Evolutionary conservation across 2,113 vertebrate genomes (phyloP).

Genomic region (Pachypanchax playfairii): DNA sequence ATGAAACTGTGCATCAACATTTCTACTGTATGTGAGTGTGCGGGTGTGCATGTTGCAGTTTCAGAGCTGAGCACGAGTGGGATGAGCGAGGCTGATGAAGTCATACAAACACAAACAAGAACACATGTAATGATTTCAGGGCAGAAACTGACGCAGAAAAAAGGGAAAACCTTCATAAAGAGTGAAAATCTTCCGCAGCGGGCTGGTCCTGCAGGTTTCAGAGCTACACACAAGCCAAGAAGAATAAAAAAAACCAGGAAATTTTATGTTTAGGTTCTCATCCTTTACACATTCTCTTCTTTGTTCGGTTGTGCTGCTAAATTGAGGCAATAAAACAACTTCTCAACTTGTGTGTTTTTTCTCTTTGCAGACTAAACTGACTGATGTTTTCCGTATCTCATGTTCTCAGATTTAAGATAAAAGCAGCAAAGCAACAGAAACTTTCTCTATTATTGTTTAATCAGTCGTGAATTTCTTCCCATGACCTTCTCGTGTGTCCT

Average conservation of each 20-base stretch:
- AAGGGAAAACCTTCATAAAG: background rate
- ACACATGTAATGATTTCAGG: too few relatives aligned
- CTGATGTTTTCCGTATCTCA: background rate
- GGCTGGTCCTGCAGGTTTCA: slow-evolving; percentile 59
- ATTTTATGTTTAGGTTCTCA: too few relatives aligned
- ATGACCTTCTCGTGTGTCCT: slow-evolving; percentile 20
- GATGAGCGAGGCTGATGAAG: slow-evolving; percentile 41
- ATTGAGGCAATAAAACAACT: slow-evolving; percentile 56
- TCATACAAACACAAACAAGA: slow-evolving; percentile 10
- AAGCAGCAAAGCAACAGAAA: background rate
- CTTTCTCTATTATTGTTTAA: slow-evolving; percentile 35
- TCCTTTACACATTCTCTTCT: slow-evolving; percentile 10
- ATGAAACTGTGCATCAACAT: slow-evolving; percentile 21
- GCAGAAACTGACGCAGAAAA: slow-evolving; percentile 20
- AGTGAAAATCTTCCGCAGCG: background rate
- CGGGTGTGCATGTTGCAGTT: slow-evolving; percentile 1
- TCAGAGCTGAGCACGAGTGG: slow-evolving; percentile 7
- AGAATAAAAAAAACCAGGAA: background rate
- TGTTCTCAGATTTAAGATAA: background rate
- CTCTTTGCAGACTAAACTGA: slow-evolving; percentile 20
- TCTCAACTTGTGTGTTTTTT: slow-evolving; percentile 36
- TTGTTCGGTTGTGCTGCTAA: slow-evolving; percentile 19
- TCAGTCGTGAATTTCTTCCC: slow-evolving; percentile 29
- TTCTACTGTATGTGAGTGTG: slow-evolving; percentile 9
- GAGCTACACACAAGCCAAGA: slow-evolving; percentile 2